These are phyloP conservation scores for Dasysyrphus albostriatus DNA, from an alignment of 2,888 invertebrate species.

Conservation along the genomic window DNA sequence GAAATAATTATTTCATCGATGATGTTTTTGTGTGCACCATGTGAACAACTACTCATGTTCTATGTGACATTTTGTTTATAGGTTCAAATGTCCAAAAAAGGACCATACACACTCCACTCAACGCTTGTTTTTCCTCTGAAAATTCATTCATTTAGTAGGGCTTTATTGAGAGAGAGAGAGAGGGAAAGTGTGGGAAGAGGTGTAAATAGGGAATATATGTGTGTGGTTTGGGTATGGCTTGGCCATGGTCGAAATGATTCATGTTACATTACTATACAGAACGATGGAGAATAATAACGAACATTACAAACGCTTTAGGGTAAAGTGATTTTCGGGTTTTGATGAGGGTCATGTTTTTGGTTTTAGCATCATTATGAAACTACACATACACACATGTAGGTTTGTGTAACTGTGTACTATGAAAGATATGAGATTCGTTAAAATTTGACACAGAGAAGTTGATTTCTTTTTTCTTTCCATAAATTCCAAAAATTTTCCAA, in stretches of 20 bases:
- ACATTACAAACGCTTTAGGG: conserved; percentile 42
- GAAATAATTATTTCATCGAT: conserved; percentile 68
- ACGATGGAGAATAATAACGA: conserved; percentile 61
- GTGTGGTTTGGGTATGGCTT: not conserved
- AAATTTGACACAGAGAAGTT: conserved; percentile 20
- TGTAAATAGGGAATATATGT: not conserved
- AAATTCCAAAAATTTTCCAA: not conserved
- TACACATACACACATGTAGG: not conserved
- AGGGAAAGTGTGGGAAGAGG: not conserved
- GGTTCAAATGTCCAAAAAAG: conserved; percentile 7
- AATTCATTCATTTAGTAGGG: not conserved
- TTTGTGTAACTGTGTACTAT: not conserved
- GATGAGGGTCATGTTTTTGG: conserved; percentile 44
- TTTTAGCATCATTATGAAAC: conserved; percentile 6
- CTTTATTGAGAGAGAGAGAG: not conserved
- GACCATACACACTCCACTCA: not conserved
- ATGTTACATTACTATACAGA: conserved; percentile 28
- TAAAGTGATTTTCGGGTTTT: conserved; percentile 38
- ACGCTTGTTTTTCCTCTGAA: conserved; percentile 15
- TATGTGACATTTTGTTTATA: conserved; percentile 37
- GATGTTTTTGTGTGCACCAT: conserved; percentile 53
- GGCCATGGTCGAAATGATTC: conserved; percentile 48
- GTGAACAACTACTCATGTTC: conserved; percentile 41
- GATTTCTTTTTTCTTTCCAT: not conserved
- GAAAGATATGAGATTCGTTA: conserved; percentile 24